phyloP scores from a whole-genome alignment of 2,797 vertebrate genomes.

The Crenuchus spilurus region DNA sequence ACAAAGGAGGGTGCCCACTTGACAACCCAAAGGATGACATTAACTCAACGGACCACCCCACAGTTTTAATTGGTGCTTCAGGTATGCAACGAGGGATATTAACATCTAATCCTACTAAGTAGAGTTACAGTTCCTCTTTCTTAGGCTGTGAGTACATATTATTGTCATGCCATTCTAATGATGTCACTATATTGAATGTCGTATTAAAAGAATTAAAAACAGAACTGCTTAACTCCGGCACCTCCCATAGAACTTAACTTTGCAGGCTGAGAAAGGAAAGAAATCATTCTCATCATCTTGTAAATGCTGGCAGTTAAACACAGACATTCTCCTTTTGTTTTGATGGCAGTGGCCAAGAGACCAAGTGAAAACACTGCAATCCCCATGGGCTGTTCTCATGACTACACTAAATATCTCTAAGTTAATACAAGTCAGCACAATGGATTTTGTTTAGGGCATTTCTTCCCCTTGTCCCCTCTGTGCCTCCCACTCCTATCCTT shows the following conservation, averaged over 20 bases:
- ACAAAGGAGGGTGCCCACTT: too few species aligned
- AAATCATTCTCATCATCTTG: constrained; percentile 25
- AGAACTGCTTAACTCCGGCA: background rate
- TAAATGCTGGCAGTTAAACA: constrained; percentile 38
- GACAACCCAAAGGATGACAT: too few species aligned
- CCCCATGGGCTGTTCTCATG: constrained; percentile 38
- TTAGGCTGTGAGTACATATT: background rate
- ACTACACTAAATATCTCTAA: constrained; percentile 42
- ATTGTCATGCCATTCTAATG: background rate
- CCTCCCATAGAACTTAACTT: constrained; percentile 16
- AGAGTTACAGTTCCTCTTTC: background rate
- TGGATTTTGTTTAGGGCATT: constrained; percentile 14
- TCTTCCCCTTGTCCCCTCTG: too few species aligned
- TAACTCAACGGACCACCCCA: too few species aligned
- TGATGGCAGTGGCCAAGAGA: constrained; percentile 36
- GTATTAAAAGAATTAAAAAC: background rate
- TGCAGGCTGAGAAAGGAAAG: constrained; percentile 7
- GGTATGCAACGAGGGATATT: too few species aligned
- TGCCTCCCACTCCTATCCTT: background rate
- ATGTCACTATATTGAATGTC: background rate
- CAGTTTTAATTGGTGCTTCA: too few species aligned
- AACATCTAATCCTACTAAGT: too few species aligned
- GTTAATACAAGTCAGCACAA: constrained; percentile 37
- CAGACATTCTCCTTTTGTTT: constrained; percentile 33
- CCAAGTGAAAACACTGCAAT: constrained; percentile 32